Base-by-base conservation (phyloP, 2,113 vertebrate genomes). In the Channa maculata region DNA sequence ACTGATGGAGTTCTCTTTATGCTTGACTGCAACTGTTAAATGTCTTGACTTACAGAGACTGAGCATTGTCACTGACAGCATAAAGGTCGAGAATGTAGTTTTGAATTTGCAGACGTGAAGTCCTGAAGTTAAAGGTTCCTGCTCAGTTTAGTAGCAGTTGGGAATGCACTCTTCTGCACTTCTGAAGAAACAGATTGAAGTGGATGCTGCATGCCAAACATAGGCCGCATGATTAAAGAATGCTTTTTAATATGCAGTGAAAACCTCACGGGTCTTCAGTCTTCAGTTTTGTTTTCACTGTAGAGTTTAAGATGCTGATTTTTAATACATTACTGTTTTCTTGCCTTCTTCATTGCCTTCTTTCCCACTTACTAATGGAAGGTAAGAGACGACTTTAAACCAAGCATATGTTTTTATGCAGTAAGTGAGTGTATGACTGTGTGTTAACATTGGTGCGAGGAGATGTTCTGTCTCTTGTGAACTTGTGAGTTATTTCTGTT, bases 321-420 rank as follows among this genome's bases (percentile, higher is more conserved):
- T 88, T 85, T 83, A 86, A 92, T 58, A 70, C 61, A 61, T 82
- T 69, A 41, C 58, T 90, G 81, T 84, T 79, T 58, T 82, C 73
- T 83, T 86, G 79, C 74, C 86, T 79, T 84, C 64, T 86, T 86
- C 79, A 80, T 84, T 83, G 85, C 84, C 81, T 83, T 87, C 77
- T 84, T 90, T 90, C 70, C 82, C 82, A 65, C 80, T 87, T 91
- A 77, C 88, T 75, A 87, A 85, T 80, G 88, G 83, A 93, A 94
- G 93, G 93, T 94, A 94, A 94, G 92, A 77, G 79, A 83, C 80
- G 83, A 72, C 44, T 67, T 5, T 64, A 43, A 65, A n/a, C 51
- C 5, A 60, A 36, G 41, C 52, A 41, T 70, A 12, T 60, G 10
- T 82, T 15, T 80, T 36, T 71, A 12, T 58, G 54, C 13, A 37